Evolutionary conservation across 2,888 invertebrate species (phyloP).

Genomic region (Dichetophora obliterata): DNA sequence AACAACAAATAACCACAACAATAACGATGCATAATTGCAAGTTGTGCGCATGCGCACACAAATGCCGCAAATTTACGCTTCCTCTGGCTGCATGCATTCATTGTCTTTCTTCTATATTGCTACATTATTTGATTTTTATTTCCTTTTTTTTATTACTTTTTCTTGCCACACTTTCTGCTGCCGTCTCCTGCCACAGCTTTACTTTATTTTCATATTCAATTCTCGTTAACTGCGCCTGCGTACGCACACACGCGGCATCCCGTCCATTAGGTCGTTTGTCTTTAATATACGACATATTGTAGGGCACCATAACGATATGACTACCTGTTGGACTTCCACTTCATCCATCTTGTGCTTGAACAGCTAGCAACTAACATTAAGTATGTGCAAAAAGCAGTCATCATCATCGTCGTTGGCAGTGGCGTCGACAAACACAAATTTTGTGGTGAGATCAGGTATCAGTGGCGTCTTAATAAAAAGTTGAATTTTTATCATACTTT

Average conservation of each 20-base stretch:
- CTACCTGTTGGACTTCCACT: constrained; percentile 31
- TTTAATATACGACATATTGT: constrained; percentile 17
- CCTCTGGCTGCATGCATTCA: not conserved
- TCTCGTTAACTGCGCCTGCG: constrained; percentile 2
- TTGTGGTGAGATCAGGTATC: too few relatives aligned
- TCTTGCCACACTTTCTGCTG: not conserved
- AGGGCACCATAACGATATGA: constrained; percentile 23
- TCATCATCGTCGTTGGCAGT: not conserved
- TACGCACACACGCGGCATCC: not conserved
- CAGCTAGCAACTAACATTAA: constrained; percentile 9
- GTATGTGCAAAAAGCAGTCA: constrained; percentile 25
- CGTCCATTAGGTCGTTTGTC: constrained; percentile 15
- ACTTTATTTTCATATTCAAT: not conserved
- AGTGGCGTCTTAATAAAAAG: too few relatives aligned
- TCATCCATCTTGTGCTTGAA: constrained; percentile 14
- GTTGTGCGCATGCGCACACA: constrained; percentile 25
- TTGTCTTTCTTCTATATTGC: not conserved
- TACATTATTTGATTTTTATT: not conserved
- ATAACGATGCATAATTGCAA: constrained; percentile 25
- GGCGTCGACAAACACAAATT: too few relatives aligned
- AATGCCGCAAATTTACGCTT: constrained; percentile 23
- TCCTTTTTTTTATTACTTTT: not conserved
- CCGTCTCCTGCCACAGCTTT: not conserved
- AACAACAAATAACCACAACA: constrained; percentile 30
- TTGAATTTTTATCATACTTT: too few relatives aligned